Conservation (phyloP, 2,113 vertebrate genomes). For the Formicarius rufipectus region DNA sequence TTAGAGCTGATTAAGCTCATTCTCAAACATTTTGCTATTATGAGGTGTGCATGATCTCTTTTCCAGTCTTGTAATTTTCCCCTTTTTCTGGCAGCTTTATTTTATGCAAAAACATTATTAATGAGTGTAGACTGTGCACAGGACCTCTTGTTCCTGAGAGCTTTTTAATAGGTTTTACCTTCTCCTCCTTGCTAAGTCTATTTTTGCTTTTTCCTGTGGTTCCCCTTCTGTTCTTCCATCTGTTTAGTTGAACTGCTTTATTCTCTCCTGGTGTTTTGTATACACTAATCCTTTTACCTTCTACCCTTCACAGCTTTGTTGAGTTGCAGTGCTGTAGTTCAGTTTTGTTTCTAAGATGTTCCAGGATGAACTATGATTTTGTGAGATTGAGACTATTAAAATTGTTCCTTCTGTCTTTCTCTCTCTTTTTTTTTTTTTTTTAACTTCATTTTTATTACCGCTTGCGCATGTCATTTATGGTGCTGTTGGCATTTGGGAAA, state of each 20-base stretch:
- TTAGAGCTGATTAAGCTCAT: background rate
- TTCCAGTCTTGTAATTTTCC: background rate
- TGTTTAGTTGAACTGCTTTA: conserved; percentile 25
- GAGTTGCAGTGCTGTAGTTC: background rate
- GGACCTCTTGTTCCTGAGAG: conserved; percentile 8
- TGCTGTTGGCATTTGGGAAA: background rate
- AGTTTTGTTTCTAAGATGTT: background rate
- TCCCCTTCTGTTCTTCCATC: conserved; percentile 58
- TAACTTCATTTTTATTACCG: background rate
- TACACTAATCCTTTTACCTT: background rate
- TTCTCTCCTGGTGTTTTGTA: background rate
- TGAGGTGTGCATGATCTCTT: background rate
- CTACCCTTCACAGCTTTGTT: background rate
- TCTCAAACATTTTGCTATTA: background rate
- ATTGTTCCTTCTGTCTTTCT: background rate
- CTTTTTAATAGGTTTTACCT: conserved; percentile 42
- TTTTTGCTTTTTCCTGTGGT: conserved; percentile 38
- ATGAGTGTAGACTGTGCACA: background rate
- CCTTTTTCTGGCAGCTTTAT: background rate
- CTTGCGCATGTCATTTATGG: background rate
- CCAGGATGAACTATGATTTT: background rate
- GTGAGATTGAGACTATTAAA: background rate
- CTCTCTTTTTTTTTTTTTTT: too few species aligned
- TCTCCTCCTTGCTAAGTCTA: background rate
- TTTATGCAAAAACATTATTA: background rate